These are phyloP conservation scores for Taphrorychus bicolor DNA, from an alignment of 2,888 invertebrate genomes.

Conservation along the genomic window DNA sequence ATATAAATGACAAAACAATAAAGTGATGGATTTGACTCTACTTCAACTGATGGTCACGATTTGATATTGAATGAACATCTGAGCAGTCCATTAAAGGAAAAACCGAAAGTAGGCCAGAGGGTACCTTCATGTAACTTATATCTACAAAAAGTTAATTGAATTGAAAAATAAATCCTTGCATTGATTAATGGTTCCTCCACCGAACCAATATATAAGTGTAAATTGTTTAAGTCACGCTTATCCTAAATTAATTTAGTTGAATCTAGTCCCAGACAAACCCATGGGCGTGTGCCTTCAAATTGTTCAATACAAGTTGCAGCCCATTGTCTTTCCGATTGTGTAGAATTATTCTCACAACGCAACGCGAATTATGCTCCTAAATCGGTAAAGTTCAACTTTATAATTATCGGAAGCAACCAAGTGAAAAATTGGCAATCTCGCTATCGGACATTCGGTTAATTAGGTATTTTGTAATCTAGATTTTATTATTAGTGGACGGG, in stretches of 20 bases:
- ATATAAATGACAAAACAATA: too few species aligned
- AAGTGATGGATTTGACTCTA: too few species aligned
- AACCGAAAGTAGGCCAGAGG: background rate
- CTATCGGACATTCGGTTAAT: slow-evolving; percentile 5
- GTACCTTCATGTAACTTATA: background rate
- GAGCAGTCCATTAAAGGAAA: background rate
- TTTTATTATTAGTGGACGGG: background rate
- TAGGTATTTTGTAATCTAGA: slow-evolving; percentile 6
- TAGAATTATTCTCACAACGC: slow-evolving; percentile 1
- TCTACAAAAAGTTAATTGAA: background rate
- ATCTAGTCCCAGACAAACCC: background rate
- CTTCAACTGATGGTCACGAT: too few species aligned
- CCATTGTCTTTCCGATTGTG: background rate
- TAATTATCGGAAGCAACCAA: slow-evolving; percentile 13
- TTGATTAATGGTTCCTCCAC: background rate
- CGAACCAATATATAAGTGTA: background rate
- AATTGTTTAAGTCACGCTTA: background rate
- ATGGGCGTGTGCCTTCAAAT: background rate
- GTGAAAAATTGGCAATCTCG: slow-evolving; percentile 14
- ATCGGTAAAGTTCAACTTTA: slow-evolving; percentile 6
- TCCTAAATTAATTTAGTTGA: background rate
- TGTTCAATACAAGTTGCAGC: background rate
- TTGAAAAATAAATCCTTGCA: background rate
- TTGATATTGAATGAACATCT: too few species aligned
- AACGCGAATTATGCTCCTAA: background rate